Evolutionary conservation across 2,888 invertebrate species (phyloP).

Genomic region (Cosmorhoe ocellata): DNA sequence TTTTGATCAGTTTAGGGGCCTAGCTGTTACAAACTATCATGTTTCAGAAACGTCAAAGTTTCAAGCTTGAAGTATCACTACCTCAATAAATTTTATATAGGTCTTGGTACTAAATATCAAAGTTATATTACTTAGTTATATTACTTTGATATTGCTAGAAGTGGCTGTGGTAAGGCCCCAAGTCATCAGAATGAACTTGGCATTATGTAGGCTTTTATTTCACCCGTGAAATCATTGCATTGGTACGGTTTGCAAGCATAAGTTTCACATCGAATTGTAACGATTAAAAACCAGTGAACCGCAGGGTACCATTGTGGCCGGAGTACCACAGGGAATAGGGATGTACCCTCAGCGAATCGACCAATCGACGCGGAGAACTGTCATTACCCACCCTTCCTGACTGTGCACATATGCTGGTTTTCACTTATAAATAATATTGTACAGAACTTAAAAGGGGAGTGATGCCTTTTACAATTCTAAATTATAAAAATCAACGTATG

Average conservation of each 20-base stretch:
- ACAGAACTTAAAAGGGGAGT: constrained; percentile 60
- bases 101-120: too few species aligned
- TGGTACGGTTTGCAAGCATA: constrained; percentile 27
- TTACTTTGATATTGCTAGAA: too few species aligned
- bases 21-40: too few species aligned
- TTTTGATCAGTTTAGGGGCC: too few species aligned
- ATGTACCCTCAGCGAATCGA: constrained; percentile 59
- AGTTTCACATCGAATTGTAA: constrained; percentile 50
- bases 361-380: constrained; percentile 65
- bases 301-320: constrained; percentile 47
- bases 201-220: too few species aligned
- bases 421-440: constrained; percentile 75
- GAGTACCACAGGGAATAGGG: constrained; percentile 52
- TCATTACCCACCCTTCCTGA: constrained; percentile 61
- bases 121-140: too few species aligned
- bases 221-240: neutral
- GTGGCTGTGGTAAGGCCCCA: too few species aligned
- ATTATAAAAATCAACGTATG: constrained; percentile 1
- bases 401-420: constrained; percentile 73
- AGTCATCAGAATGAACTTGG: too few species aligned
- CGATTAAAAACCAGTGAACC: constrained; percentile 62
- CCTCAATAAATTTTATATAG: too few species aligned
- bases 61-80: too few species aligned
- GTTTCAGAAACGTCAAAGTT: too few species aligned
- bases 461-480: constrained; percentile 8